Base-by-base conservation (phyloP, 2,797 vertebrate species). In the Eurystomus glaucurus region DNA sequence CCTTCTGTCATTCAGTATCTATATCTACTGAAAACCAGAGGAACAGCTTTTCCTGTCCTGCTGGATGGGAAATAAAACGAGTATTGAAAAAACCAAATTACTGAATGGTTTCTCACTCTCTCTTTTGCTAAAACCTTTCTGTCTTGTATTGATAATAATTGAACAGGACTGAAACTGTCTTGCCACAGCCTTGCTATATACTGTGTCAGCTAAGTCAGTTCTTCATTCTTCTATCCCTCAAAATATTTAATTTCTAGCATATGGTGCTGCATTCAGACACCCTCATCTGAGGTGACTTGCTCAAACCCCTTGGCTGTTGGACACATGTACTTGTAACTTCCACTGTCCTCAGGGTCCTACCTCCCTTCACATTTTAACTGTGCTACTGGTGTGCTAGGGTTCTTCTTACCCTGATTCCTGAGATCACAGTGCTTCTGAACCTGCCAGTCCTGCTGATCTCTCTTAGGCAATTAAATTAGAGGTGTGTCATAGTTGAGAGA, bases 401-500 rank as follows among this genome's bases (percentile, higher is more conserved):
- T 37, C 37, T 81, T 81, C 69, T 93, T 77, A 61, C 85, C 83
- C 61, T 50, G 45, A 46, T 75, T 90, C 52, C 69, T 68, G 72
- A 96, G 88, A 96, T 96, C 85, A 92, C 57, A 93, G 69, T 50
- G 9, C 41, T 90, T 86, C 83, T 93, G 68, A 96, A 93, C 69
- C 82, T 88, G 83, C 26, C 92, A 90, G 48, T 75, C 57, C 61
- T 86, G 88, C 65, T 94, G 88, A 88, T 94, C 60, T 91, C 89
- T 69, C 52, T 75, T 81, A 92, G 90, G 79, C 88, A 94, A 96
- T 97, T 97, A 96, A 93, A 92, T 88, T 92, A 95, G 85, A 95
- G 69, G 37, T 37, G 90, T 95, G 96, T 78, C 96, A 92, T 33
- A 69, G 83, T 61, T 71, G 83, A 88, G 92, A 84, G 50, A 88